Base-by-base conservation (phyloP, 2,888 invertebrate species). In the Meiosimyza platycephala region DNA sequence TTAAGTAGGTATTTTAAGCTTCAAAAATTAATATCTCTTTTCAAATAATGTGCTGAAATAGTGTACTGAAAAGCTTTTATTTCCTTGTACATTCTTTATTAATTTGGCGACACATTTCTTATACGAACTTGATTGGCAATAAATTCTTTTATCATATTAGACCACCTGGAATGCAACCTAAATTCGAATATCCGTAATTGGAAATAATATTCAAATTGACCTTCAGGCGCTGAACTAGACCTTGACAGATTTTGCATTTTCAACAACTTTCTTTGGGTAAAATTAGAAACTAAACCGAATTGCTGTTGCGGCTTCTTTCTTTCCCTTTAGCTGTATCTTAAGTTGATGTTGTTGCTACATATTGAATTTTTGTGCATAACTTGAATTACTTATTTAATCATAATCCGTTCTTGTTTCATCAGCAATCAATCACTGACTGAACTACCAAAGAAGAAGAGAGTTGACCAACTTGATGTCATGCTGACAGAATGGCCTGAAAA, bases 351-450 rank as follows among this genome's bases (percentile, higher is more conserved):
- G n/a, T 60, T 66, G 33, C n/a, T 54, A 3, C 28, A 28, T 55
- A 28, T 63, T 63, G 63, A n/a, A 51, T 54, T 50, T 59, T 57
- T 62, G 70, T 47, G 16, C 51, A 54, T n/a, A 50, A 57, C 65
- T 64, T 71, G 57, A 57, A 57, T 65, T 71, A 65, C 71, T 83
- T 83, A 83, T 83, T 83, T 82, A 82, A 83, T 83, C 83, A 83
- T 83, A 83, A 81, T 83, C 82, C 79, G 80, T 82, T 82, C 83
- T 81, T 82, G 82, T 83, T 83, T 82, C 83, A 81, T 79, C 82
- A 83, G 82, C 83, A 84, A 84, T 84, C 85, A 83, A 85, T 84
- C 84, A 84, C 83, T 79, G 80, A 83, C 82, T 82, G 80, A 83
- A 81, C 79, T 81, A 81, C 82, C 83, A 82, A 78, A 80, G 80